Conservation (phyloP, 1,140 invertebrate species). For the Pemphigus obesinymphae region DNA sequence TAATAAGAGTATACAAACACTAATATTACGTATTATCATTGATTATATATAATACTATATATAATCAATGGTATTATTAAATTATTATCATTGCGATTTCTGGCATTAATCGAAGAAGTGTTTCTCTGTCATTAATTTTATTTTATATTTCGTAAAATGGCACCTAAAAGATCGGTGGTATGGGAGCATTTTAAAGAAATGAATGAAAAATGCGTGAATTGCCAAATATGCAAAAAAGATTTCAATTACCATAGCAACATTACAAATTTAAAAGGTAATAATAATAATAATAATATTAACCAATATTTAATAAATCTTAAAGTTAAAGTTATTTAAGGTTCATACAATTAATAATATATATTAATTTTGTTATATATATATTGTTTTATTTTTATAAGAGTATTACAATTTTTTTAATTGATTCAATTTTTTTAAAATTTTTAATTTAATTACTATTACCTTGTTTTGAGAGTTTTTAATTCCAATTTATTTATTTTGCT, state of each 20-base stretch:
- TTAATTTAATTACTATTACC: too few relatives aligned
- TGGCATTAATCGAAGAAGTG: conserved; percentile 8
- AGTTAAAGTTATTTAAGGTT: neutral
- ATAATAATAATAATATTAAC: neutral
- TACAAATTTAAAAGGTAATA: conserved; percentile 12
- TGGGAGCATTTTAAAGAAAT: conserved; percentile 10
- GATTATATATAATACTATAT: too few relatives aligned
- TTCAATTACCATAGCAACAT: neutral
- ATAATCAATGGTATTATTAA: too few relatives aligned
- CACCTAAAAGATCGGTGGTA: neutral
- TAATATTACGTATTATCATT: neutral
- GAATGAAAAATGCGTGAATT: neutral
- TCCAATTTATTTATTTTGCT: too few relatives aligned
- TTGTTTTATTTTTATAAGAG: neutral
- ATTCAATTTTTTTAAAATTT: too few relatives aligned
- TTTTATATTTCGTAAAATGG: neutral
- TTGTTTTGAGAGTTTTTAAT: too few relatives aligned
- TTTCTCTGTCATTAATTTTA: neutral
- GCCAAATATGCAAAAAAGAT: neutral
- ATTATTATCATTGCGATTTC: neutral
- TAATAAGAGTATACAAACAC: neutral
- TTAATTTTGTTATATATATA: neutral
- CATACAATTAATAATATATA: neutral
- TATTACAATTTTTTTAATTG: too few relatives aligned
- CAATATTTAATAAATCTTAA: neutral